Conservation (phyloP, 2,113 vertebrate species). For the Anolis sagrei region DNA sequence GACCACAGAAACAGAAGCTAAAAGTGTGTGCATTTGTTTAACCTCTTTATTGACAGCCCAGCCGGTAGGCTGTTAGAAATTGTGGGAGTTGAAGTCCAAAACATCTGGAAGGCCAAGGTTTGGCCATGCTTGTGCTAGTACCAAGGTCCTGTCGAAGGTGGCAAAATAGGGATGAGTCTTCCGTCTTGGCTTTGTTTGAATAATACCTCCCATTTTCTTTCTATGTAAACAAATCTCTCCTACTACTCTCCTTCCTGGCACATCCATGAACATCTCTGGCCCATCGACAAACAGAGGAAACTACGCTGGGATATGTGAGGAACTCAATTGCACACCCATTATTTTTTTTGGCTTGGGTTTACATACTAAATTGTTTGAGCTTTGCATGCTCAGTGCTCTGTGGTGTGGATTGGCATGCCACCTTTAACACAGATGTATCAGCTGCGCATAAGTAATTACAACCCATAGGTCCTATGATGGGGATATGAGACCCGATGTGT, state of each 20-base stretch:
- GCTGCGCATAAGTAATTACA: background rate
- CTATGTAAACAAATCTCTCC: constrained; percentile 64
- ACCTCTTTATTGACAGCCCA: too few relatives aligned
- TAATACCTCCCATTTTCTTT: constrained; percentile 68
- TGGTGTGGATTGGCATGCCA: background rate
- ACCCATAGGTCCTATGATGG: background rate
- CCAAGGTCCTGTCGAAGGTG: too few relatives aligned
- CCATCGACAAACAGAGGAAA: constrained; percentile 90
- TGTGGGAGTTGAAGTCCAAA: too few relatives aligned
- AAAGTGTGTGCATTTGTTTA: too few relatives aligned
- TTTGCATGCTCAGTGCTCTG: background rate
- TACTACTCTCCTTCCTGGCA: constrained; percentile 74
- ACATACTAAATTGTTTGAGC: constrained; percentile 57
- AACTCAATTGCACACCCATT: constrained; percentile 47
- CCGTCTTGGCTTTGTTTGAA: constrained; percentile 39
- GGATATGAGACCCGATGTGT: too few relatives aligned
- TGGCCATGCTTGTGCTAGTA: too few relatives aligned
- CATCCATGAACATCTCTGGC: constrained; percentile 74
- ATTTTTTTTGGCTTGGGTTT: constrained; percentile 23
- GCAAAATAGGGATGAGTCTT: background rate
- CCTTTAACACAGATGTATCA: background rate
- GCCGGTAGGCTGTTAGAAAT: too few relatives aligned
- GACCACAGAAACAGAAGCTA: too few relatives aligned
- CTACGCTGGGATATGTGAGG: constrained; percentile 99
- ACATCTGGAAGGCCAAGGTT: too few relatives aligned